These are phyloP conservation scores for Ectropis crepuscularia DNA, from an alignment of 2,888 invertebrate genomes.

Conservation along the genomic window DNA sequence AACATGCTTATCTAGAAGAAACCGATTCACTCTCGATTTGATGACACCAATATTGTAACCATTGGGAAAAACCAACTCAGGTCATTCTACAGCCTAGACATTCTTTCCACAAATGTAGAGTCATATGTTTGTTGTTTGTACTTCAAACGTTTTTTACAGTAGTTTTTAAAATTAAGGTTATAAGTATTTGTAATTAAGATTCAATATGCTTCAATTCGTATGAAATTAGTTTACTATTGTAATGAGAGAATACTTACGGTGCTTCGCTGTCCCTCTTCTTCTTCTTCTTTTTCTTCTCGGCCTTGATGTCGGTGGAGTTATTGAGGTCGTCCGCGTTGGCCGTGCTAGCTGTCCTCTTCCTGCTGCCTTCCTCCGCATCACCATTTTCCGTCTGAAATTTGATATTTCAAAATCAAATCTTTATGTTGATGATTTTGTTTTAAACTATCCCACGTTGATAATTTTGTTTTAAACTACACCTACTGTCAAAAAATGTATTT, in stretches of 20 bases:
- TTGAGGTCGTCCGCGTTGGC: constrained; percentile 77
- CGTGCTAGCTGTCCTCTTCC: constrained; percentile 84
- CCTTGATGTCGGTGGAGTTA: constrained; percentile 72
- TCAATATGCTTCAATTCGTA: background rate
- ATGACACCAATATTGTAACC: too few species aligned
- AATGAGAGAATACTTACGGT: constrained; percentile 46
- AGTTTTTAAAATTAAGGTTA: too few species aligned
- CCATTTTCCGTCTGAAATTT: constrained; percentile 52
- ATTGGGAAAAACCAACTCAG: too few species aligned
- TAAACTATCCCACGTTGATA: background rate
- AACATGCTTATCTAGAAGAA: too few species aligned
- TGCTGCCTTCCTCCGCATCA: constrained; percentile 64
- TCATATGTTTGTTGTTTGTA: too few species aligned
- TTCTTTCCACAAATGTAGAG: too few species aligned
- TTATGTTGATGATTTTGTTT: background rate
- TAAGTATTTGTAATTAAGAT: too few species aligned
- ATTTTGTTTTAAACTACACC: too few species aligned
- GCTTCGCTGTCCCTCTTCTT: constrained; percentile 85
- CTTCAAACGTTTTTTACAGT: too few species aligned
- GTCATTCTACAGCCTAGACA: too few species aligned
- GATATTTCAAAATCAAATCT: background rate
- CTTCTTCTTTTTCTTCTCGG: constrained; percentile 87
- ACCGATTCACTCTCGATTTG: too few species aligned
- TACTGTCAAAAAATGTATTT: too few species aligned
- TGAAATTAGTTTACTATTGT: background rate